These are phyloP conservation scores for Pangasianodon gigas DNA, from an alignment of 2,113 vertebrate species.

Conservation along the genomic window DNA sequence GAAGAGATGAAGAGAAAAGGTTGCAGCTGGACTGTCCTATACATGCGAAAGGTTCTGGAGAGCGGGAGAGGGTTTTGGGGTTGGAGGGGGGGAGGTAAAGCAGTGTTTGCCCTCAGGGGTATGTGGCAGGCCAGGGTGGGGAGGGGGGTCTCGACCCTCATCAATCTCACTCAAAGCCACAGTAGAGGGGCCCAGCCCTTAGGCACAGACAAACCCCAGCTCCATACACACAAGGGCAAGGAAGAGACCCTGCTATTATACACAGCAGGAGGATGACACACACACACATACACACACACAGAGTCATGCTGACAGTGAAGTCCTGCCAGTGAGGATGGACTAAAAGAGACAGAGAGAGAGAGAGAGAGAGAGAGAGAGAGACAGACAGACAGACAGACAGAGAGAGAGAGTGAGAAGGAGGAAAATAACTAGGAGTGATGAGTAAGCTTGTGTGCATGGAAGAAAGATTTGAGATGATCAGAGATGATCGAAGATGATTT, in stretches of 20 bases:
- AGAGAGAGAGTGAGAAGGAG: not conserved
- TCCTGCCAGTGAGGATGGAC: not conserved
- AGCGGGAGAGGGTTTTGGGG: conserved; percentile 33
- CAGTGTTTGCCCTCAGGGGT: conserved; percentile 52
- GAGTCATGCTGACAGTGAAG: conserved; percentile 8
- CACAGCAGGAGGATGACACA: conserved; percentile 51
- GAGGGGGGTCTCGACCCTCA: conserved; percentile 70
- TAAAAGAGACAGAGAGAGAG: not conserved
- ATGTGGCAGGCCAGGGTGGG: conserved; percentile 43
- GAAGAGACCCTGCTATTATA: conserved; percentile 56
- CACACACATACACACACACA: conserved; percentile 33
- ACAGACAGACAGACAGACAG: not conserved
- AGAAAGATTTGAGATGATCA: conserved; percentile 14
- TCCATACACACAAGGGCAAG: conserved; percentile 47
- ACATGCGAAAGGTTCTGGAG: conserved; percentile 44
- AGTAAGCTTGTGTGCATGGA: not conserved
- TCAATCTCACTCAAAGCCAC: conserved; percentile 78
- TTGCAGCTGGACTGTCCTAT: conserved; percentile 57
- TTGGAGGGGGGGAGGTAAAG: conserved; percentile 7
- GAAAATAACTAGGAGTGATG: conserved; percentile 4
- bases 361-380: not conserved
- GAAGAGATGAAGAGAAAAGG: conserved; percentile 31
- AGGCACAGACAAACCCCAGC: conserved; percentile 51
- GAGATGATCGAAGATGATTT: conserved; percentile 1
- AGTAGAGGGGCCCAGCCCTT: conserved; percentile 65